Evolutionary conservation across 1,140 invertebrate genomes (phyloP), one percentile per base, ranked within the genome.

Genomic region (Ceratoteleas bidentatus): DNA sequence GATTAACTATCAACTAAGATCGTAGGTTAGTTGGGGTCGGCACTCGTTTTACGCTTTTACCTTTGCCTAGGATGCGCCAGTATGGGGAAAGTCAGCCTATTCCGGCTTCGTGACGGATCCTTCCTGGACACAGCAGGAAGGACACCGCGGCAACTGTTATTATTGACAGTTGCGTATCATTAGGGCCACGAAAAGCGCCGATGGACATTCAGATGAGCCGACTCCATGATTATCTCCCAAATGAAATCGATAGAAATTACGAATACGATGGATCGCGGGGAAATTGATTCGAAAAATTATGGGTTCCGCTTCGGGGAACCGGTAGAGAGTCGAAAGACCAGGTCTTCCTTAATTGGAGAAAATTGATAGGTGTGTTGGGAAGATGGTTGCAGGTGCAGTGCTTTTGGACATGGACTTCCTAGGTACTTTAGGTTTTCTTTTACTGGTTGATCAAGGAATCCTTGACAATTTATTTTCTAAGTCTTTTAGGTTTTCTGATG

Each of bases 1-100:
- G 85, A 87, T 88, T 87, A 87, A 86, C 84, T 85, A 88, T 88
- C 84, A 85, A 85, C 81, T 72, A 57, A 86, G 86, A 86, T 87
- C 85, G 70, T 84, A 85, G 86, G 86, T 87, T 88, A 86, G 86
- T 88, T 87, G 85, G 84, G 84, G 81, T 88, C 85, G 85, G 52
- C 76, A 87, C 80, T 86, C 85, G 85, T 87, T 87, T 84, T 86
- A 86, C 78, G 72, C 82, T 81, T 85, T 85, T 85, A 81, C 70
- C 77, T 85, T 69, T 83, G 66, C 76, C 81, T 54, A 80, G 43
- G 77, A 80, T 74, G 74, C 64, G 45, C 73, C 50, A 70, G n/a
- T 72, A 54, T 69, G 64, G 75, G 70, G 81, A 83, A 83, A 83
- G 74, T 75, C 56, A 62, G 65, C 9, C 62, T 69, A 54, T 75